Conservation (phyloP, 1,140 invertebrate genomes). For the Drosophila repleta region DNA sequence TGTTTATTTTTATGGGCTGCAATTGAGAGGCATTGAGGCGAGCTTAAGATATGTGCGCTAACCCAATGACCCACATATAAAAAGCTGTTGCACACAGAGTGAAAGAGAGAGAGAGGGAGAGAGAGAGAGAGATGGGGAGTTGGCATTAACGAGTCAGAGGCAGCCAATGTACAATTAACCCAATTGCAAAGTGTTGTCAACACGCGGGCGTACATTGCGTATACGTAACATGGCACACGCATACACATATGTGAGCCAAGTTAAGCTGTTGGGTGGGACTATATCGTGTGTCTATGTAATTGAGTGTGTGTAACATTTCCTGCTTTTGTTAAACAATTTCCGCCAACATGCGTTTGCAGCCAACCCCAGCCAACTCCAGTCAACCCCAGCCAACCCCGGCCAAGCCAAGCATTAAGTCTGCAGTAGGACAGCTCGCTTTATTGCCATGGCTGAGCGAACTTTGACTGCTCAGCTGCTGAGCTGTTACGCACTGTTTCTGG, state of each 20-base stretch:
- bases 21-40: slow-evolving; percentile 15
- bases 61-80: slow-evolving; percentile 69
- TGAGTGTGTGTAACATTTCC: slow-evolving; percentile 66
- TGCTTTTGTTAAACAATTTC: slow-evolving; percentile 77
- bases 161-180: slow-evolving; percentile 76
- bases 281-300: slow-evolving; percentile 50
- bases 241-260: slow-evolving; percentile 14
- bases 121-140: not conserved
- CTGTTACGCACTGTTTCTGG: not conserved
- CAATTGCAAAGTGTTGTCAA: slow-evolving; percentile 80
- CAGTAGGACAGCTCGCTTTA: slow-evolving; percentile 15
- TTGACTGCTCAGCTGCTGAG: slow-evolving; percentile 1
- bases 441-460: slow-evolving; percentile 5
- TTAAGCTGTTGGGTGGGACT: not conserved
- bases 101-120: not conserved
- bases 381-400: too few relatives aligned
- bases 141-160: slow-evolving; percentile 44
- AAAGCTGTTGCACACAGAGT: slow-evolving; percentile 20
- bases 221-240: slow-evolving; percentile 66
- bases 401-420: slow-evolving; percentile 31
- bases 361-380: too few relatives aligned
- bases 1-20: slow-evolving; percentile 28
- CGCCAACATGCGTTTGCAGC: slow-evolving; percentile 51
- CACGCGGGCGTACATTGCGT: slow-evolving; percentile 64
- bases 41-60: not conserved